Conservation (phyloP, 2,113 vertebrate genomes). For the Lepisosteus oculatus region DNA sequence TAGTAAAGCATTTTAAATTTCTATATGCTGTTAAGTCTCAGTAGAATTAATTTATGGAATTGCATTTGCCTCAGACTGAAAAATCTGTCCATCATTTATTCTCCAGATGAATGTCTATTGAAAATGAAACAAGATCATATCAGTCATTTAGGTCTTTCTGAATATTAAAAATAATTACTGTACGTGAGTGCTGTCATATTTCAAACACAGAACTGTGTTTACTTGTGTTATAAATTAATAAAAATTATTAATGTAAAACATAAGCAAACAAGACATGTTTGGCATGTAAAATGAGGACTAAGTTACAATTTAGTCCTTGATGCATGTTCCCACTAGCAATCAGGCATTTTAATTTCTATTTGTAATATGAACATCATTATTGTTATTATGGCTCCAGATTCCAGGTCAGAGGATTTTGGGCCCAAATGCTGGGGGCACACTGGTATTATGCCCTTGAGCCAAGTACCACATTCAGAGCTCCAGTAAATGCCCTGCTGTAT, state of each 20-base stretch:
- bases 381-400: no score
- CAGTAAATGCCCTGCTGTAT: no score
- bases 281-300: no score
- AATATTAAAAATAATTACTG: conserved; percentile 25
- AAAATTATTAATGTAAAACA: background rate
- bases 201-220: background rate
- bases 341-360: no score
- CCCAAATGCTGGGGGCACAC: no score
- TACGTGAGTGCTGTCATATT: conserved; percentile 18
- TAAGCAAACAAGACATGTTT: no score
- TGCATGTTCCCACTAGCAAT: no score
- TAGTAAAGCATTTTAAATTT: background rate
- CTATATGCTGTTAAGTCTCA: conserved; percentile 21
- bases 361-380: no score
- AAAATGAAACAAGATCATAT: conserved; percentile 20
- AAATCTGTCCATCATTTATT: conserved; percentile 22
- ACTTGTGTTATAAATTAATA: background rate
- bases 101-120: conserved; percentile 22
- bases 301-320: no score
- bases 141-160: conserved; percentile 27
- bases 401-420: no score
- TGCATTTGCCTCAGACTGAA: conserved; percentile 21
- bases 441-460: no score
- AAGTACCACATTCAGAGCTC: no score
- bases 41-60: conserved; percentile 25